phyloP scores from a whole-genome alignment of 2,888 invertebrate genomes.

The Pinctada fucata region DNA sequence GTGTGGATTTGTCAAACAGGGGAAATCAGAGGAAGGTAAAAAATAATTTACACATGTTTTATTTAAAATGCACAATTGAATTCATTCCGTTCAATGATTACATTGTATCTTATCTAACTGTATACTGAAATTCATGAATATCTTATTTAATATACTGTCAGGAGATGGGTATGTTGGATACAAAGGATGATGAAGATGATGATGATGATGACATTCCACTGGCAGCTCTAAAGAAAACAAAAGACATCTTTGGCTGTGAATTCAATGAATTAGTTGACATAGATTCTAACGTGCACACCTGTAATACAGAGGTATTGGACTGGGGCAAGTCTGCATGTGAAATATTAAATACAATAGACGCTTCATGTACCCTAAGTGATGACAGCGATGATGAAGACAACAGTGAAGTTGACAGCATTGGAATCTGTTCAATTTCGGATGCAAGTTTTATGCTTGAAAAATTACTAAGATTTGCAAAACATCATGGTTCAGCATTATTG shows the following conservation, averaged over 20 bases:
- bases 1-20: not conserved
- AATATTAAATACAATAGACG: not conserved
- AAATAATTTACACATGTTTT: no score
- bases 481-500: not conserved
- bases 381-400: not conserved
- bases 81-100: no score
- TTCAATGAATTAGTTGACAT: constrained; percentile 12
- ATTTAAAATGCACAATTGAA: no score
- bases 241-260: constrained; percentile 20
- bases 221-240: constrained; percentile 14
- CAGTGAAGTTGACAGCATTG: not conserved
- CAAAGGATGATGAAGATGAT: not conserved
- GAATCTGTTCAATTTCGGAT: not conserved
- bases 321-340: not conserved
- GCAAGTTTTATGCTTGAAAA: not conserved
- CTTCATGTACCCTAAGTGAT: not conserved
- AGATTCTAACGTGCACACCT: not conserved
- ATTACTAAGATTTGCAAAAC: not conserved
- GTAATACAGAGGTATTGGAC: not conserved
- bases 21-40: no score
- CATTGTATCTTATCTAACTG: no score
- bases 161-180: not conserved
- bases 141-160: no score
- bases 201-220: constrained; percentile 26
- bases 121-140: not conserved